Evolutionary conservation across 2,113 vertebrate species (phyloP).

Genomic region (Suncus etruscus): DNA sequence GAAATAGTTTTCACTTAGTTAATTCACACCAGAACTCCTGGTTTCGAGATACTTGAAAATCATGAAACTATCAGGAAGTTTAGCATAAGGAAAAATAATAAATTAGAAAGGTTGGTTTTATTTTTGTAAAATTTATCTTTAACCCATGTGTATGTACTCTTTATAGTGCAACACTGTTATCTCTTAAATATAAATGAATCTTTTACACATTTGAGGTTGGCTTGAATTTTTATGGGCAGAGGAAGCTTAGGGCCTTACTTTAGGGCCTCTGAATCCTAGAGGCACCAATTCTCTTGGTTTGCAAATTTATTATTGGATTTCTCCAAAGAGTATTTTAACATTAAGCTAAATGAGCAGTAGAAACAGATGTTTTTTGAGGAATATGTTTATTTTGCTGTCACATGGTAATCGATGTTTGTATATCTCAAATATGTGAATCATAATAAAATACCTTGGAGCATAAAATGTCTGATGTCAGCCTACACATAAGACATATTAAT

Average conservation of each 20-base stretch:
- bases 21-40: conserved; percentile 18
- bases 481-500: no score
- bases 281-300: conserved; percentile 32
- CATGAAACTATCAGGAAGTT: not conserved
- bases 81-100: not conserved
- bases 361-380: conserved; percentile 12
- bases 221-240: conserved; percentile 24
- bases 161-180: not conserved
- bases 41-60: conserved; percentile 5
- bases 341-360: conserved; percentile 21
- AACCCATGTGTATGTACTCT: not conserved
- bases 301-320: conserved; percentile 9
- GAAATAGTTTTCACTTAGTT: conserved; percentile 36
- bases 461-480: no score
- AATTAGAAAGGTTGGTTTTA: not conserved
- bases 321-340: conserved; percentile 42
- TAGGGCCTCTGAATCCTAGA: conserved; percentile 41
- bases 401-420: not conserved
- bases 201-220: conserved; percentile 26
- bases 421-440: not conserved
- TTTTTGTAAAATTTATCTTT: not conserved
- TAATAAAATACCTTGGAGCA: conserved; percentile 39
- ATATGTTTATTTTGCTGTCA: not conserved
- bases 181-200: conserved; percentile 48
- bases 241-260: conserved; percentile 43